Evolutionary conservation across 1,140 invertebrate species (phyloP).

Genomic region (Drosophila parabipectinata): DNA sequence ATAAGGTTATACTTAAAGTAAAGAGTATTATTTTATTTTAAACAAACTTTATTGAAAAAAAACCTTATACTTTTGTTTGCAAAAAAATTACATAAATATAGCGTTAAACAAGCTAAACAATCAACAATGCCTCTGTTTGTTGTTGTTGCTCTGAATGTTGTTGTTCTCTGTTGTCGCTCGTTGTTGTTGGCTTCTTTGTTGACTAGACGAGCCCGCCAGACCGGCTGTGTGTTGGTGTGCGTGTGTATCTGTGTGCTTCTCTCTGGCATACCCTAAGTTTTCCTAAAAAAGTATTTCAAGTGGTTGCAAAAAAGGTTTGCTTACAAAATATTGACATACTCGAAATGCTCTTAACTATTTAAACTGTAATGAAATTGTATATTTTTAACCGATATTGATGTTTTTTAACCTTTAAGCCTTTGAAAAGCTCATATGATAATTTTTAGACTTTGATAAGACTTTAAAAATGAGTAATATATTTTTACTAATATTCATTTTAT

Average conservation of each 20-base stretch:
- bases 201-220: conserved; percentile 70
- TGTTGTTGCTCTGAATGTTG: neutral
- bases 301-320: neutral
- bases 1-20: too few relatives aligned
- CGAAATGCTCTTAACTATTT: neutral
- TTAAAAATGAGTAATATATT: neutral
- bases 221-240: conserved; percentile 35
- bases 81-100: neutral
- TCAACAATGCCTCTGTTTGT: neutral
- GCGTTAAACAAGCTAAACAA: neutral
- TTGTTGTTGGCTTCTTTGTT: conserved; percentile 19
- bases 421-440: too few relatives aligned
- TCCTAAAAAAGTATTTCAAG: neutral
- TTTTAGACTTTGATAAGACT: too few relatives aligned
- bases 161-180: conserved; percentile 5
- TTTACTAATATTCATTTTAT: neutral
- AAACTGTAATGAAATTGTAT: neutral
- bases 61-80: neutral
- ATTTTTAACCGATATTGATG: too few relatives aligned
- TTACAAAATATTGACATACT: neutral
- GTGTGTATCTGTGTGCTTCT: conserved; percentile 10
- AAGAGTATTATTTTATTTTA: too few relatives aligned
- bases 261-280: conserved; percentile 27
- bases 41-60: too few relatives aligned
- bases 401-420: too few relatives aligned